phyloP scores from a whole-genome alignment of 2,797 vertebrate species.

The Ceyx erithaca region DNA sequence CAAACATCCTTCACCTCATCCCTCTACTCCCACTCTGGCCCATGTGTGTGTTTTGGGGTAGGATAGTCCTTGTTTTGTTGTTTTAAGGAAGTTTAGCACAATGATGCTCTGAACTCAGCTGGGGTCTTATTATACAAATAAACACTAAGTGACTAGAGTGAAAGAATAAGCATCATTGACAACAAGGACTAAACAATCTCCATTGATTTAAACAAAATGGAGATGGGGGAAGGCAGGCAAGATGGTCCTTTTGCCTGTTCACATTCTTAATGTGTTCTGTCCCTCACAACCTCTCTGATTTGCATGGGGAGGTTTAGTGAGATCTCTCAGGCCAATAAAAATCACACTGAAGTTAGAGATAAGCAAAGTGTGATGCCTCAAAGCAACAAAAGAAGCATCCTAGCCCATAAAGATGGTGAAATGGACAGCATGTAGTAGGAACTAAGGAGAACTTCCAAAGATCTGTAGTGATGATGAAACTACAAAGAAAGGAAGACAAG shows the following conservation, averaged over 20 bases:
- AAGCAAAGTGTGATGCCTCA: neutral
- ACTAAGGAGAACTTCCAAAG: neutral
- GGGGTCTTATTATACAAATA: neutral
- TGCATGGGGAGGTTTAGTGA: neutral
- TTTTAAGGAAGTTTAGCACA: slow-evolving; percentile 15
- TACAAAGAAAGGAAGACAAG: neutral
- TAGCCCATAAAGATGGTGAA: neutral
- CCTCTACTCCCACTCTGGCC: neutral
- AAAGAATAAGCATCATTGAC: slow-evolving; percentile 38
- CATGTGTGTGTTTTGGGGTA: neutral
- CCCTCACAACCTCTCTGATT: neutral
- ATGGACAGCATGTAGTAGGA: neutral
- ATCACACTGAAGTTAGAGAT: neutral
- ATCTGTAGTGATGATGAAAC: neutral
- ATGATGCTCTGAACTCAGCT: slow-evolving; percentile 24
- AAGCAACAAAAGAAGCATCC: neutral
- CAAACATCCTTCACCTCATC: neutral
- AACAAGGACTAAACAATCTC: slow-evolving; percentile 43
- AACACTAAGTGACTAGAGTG: slow-evolving; percentile 22
- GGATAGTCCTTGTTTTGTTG: neutral
- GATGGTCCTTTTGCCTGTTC: neutral
- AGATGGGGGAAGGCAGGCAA: neutral
- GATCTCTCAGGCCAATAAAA: neutral
- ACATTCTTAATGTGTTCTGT: neutral
- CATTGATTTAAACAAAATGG: slow-evolving; percentile 36